phyloP scores from a whole-genome alignment of 2,113 vertebrate genomes.

The Petroica traversi region DNA sequence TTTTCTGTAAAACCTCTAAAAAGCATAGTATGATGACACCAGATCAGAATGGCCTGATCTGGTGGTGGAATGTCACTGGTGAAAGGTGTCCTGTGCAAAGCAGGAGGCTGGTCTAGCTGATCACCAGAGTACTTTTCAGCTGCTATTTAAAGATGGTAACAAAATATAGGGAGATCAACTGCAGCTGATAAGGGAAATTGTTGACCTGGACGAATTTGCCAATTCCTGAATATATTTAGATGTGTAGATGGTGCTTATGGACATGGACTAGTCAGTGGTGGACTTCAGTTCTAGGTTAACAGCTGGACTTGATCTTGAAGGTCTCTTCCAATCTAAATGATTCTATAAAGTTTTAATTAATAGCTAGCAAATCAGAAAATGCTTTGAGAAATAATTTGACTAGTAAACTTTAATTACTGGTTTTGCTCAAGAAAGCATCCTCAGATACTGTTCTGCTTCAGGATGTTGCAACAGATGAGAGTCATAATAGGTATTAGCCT shows the following conservation, averaged over 20 bases:
- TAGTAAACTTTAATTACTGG: background rate
- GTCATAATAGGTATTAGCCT: background rate
- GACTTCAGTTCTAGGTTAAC: background rate
- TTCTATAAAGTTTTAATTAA: background rate
- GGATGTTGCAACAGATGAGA: background rate
- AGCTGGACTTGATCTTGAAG: background rate
- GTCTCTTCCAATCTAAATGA: background rate
- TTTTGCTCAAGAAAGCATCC: background rate
- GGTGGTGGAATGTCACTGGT: background rate
- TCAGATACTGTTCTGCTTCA: background rate
- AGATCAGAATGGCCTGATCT: background rate
- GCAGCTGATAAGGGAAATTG: background rate
- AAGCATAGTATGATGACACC: background rate
- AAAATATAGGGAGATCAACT: background rate
- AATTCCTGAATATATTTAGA: background rate
- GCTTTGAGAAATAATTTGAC: background rate
- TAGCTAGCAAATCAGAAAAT: background rate
- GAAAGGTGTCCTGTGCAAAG: background rate
- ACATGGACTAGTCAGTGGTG: background rate
- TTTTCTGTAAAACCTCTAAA: background rate
- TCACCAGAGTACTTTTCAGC: background rate
- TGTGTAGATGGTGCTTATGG: background rate
- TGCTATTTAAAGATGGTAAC: background rate
- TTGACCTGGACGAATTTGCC: too few species aligned
- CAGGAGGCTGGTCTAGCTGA: background rate